phyloP scores from a whole-genome alignment of 2,888 invertebrate species.

The Drosophila cyrtoloma region DNA sequence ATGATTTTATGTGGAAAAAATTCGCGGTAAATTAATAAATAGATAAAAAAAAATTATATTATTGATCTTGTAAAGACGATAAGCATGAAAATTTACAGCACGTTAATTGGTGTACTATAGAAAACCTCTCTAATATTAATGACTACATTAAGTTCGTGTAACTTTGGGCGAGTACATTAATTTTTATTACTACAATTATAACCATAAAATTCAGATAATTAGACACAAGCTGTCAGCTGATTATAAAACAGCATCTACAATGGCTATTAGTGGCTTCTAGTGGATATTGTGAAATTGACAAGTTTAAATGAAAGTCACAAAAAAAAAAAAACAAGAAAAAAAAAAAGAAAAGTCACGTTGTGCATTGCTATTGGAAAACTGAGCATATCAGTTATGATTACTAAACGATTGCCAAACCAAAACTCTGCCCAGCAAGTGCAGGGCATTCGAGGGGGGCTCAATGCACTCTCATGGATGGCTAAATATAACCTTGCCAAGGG shows the following conservation, averaged over 20 bases:
- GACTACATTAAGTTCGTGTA: conserved; percentile 4
- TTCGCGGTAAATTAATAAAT: not conserved
- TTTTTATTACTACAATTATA: not conserved
- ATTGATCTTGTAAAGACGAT: not conserved
- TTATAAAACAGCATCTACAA: conserved; percentile 6
- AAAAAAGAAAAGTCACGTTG: not conserved
- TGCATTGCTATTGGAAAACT: conserved; percentile 3
- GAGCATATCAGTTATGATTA: conserved; percentile 1
- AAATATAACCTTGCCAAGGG: conserved; percentile 36
- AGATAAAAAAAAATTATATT: not conserved
- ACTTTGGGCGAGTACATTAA: not conserved
- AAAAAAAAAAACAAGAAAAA: not conserved
- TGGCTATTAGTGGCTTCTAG: not conserved
- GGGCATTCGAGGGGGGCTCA: not conserved
- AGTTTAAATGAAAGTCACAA: conserved; percentile 18
- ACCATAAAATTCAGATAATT: conserved; percentile 5
- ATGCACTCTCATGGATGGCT: conserved; percentile 3
- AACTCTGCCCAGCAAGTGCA: not conserved
- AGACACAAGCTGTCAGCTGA: conserved; percentile 8
- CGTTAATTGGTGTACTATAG: not conserved
- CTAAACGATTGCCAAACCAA: not conserved
- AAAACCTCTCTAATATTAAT: not conserved
- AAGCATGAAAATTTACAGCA: not conserved
- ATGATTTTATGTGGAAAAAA: not conserved
- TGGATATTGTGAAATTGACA: conserved; percentile 19